Conservation (phyloP, 2,888 invertebrate genomes). For the Cloeon dipterum region DNA sequence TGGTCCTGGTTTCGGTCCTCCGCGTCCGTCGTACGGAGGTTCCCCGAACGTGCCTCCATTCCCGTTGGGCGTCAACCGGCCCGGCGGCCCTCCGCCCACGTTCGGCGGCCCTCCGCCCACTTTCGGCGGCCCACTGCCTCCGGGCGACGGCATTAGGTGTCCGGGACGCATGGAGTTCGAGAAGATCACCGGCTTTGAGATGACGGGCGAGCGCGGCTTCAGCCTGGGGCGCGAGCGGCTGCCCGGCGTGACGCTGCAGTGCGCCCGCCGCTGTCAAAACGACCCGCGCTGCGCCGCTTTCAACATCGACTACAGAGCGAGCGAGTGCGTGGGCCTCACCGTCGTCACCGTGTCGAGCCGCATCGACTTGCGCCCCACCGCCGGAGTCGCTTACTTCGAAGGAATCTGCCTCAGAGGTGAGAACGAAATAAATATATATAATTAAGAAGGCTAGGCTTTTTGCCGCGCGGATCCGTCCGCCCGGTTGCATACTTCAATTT, state of each 20-base stretch:
- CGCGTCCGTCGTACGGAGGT: no score
- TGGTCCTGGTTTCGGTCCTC: no score
- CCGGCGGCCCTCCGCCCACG: not conserved
- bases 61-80: no score
- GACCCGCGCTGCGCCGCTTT: slow-evolving; percentile 18
- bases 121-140: not conserved
- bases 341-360: slow-evolving; percentile 13
- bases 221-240: slow-evolving; percentile 13
- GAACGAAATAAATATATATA: no score
- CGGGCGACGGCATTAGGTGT: slow-evolving; percentile 12
- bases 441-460: no score
- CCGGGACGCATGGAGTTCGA: slow-evolving; percentile 16
- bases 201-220: slow-evolving; percentile 12
- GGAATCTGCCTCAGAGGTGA: slow-evolving; percentile 16
- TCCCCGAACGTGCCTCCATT: no score
- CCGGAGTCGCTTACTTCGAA: slow-evolving; percentile 17
- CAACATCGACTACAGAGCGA: slow-evolving; percentile 18
- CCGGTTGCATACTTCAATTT: no score
- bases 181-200: slow-evolving; percentile 16
- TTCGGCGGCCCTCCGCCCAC: not conserved
- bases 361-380: slow-evolving; percentile 13
- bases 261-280: slow-evolving; percentile 16
- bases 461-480: no score
- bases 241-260: slow-evolving; percentile 18
- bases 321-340: slow-evolving; percentile 16